A percentile compares a stretch with the other conserved stretches of the same genome.
These are phyloP conservation scores for Cyclura pinguis DNA, from an alignment of 2,797 vertebrate species.

Conservation along the genomic window DNA sequence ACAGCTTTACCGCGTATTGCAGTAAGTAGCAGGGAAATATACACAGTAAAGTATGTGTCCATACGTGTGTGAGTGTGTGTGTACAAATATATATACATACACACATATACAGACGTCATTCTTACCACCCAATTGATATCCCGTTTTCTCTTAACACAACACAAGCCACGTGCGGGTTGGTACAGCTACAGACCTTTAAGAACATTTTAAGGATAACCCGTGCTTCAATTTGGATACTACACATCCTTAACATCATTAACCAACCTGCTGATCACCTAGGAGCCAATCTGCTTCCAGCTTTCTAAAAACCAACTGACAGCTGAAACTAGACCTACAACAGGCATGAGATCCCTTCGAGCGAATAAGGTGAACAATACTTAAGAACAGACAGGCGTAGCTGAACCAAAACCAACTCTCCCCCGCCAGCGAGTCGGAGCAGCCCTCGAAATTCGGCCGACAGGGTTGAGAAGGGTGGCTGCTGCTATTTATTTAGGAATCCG, in stretches of 20 bases:
- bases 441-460: not conserved
- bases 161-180: not conserved
- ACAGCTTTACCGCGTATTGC: not conserved
- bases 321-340: not conserved
- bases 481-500: too few species aligned
- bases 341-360: not conserved
- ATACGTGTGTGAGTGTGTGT: too few species aligned
- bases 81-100: too few species aligned
- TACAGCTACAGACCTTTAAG: not conserved
- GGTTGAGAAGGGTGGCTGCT: too few species aligned
- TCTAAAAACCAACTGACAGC: not conserved
- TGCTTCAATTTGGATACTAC: not conserved
- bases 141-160: not conserved
- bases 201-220: not conserved
- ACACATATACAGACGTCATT: not conserved
- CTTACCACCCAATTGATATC: not conserved
- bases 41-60: not conserved
- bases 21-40: not conserved
- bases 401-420: not conserved
- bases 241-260: not conserved
- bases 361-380: not conserved
- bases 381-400: not conserved
- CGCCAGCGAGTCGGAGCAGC: not conserved
- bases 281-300: not conserved
- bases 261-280: too few species aligned